phyloP scores from a whole-genome alignment of 2,797 vertebrate genomes.

The Squalus acanthias region DNA sequence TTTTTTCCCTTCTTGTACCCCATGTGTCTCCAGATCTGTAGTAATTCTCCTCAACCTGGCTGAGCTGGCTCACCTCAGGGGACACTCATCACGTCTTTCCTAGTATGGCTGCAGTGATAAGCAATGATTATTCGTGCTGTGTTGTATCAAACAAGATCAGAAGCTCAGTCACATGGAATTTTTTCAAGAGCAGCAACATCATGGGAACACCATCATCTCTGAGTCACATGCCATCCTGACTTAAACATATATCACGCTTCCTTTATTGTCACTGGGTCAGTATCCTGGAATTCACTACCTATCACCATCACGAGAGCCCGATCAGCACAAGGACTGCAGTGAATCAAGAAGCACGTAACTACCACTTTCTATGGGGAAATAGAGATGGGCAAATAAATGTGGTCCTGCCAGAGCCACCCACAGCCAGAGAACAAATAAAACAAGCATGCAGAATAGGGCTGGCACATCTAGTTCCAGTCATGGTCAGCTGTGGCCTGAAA shows the following conservation, averaged over 20 bases:
- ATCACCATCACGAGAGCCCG: background rate
- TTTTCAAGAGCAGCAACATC: background rate
- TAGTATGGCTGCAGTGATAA: background rate
- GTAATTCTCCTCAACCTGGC: background rate
- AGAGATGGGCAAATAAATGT: background rate
- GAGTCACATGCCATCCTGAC: background rate
- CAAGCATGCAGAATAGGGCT: background rate
- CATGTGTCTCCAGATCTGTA: background rate
- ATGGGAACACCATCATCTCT: background rate
- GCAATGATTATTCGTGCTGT: background rate
- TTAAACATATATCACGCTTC: background rate
- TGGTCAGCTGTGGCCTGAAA: background rate
- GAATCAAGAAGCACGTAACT: background rate
- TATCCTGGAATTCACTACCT: background rate
- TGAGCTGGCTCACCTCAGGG: background rate
- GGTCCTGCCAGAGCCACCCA: no score
- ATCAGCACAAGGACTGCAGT: background rate
- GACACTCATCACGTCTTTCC: background rate
- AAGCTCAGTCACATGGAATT: background rate
- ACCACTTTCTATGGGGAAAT: background rate
- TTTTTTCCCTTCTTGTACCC: background rate
- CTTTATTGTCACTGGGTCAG: background rate
- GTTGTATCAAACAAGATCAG: background rate
- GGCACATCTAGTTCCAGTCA: background rate
- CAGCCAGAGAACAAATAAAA: background rate